phyloP scores from a whole-genome alignment of 1,140 invertebrate species.

The Meloidogyne floridensis region DNA sequence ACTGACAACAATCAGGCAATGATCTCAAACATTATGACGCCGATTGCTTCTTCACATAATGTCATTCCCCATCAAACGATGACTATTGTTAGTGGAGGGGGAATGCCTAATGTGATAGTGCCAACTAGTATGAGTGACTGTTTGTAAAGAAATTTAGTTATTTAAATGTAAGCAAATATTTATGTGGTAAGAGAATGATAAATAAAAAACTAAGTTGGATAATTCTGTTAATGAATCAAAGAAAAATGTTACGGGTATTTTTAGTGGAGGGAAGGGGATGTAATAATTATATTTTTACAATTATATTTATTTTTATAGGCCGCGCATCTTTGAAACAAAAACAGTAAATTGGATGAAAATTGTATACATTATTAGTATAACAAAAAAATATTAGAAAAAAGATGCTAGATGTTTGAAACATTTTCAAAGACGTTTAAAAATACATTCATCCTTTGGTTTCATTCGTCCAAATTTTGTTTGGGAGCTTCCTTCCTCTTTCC shows the following conservation, averaged over 20 bases:
- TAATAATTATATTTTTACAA: too few relatives aligned
- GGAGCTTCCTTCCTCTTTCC: not conserved
- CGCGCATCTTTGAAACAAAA: not conserved
- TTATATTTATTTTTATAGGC: not conserved
- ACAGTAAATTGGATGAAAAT: too few relatives aligned
- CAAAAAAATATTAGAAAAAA: not conserved
- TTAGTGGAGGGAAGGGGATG: too few relatives aligned
- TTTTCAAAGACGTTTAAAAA: not conserved
- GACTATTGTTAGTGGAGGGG: not conserved
- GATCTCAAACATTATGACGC: constrained; percentile 1
- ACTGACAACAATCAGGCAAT: not conserved
- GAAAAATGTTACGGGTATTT: too few relatives aligned
- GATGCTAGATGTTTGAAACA: not conserved
- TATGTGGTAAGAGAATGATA: too few relatives aligned
- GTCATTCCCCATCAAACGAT: not conserved
- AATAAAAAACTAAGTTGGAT: too few relatives aligned
- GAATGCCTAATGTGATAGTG: constrained; percentile 28
- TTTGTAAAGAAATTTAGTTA: constrained; percentile 3
- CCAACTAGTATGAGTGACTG: constrained; percentile 27
- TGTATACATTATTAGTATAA: not conserved
- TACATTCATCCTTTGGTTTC: not conserved
- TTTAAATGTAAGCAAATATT: not conserved
- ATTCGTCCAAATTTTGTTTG: constrained; percentile 4
- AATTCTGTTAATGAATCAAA: too few relatives aligned
- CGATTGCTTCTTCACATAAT: constrained; percentile 2